Conservation (phyloP, 2,797 vertebrate genomes). For the Danionella dracula region DNA sequence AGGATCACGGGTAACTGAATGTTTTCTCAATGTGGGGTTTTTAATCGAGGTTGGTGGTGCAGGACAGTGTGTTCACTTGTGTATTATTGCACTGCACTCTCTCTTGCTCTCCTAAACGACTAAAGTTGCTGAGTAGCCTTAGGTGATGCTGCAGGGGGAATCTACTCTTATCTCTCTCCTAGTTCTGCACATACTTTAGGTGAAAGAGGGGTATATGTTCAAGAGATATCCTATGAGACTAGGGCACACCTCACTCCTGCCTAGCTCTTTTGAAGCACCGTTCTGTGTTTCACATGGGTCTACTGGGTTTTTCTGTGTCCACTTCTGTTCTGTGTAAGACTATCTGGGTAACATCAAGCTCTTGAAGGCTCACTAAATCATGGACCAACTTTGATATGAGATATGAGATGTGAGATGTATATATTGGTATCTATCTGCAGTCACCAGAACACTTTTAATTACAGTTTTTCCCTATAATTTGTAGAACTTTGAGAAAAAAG, state of each 20-base stretch:
- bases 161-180: constrained; percentile 64
- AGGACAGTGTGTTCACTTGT: constrained; percentile 20
- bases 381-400: too few species aligned
- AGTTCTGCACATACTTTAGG: constrained; percentile 60
- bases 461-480: too few species aligned
- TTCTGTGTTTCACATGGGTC: too few species aligned
- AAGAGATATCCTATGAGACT: constrained; percentile 25
- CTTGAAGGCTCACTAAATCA: too few species aligned
- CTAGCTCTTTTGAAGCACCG: constrained; percentile 8
- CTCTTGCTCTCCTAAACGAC: constrained; percentile 49
- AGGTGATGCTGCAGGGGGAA: constrained; percentile 56
- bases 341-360: too few species aligned
- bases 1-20: constrained; percentile 21
- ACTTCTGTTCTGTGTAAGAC: too few species aligned
- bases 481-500: too few species aligned
- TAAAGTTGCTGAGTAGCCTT: constrained; percentile 67
- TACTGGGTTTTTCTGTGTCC: too few species aligned
- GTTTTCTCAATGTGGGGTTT: constrained; percentile 26
- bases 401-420: too few species aligned
- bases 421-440: too few species aligned
- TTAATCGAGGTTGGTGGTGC: constrained; percentile 13
- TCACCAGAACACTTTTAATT: too few species aligned
- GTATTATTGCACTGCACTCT: constrained; percentile 36
- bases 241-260: constrained; percentile 26
- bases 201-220: constrained; percentile 23